Base-by-base conservation (phyloP, 2,113 vertebrate species). In the Silurus glanis region DNA sequence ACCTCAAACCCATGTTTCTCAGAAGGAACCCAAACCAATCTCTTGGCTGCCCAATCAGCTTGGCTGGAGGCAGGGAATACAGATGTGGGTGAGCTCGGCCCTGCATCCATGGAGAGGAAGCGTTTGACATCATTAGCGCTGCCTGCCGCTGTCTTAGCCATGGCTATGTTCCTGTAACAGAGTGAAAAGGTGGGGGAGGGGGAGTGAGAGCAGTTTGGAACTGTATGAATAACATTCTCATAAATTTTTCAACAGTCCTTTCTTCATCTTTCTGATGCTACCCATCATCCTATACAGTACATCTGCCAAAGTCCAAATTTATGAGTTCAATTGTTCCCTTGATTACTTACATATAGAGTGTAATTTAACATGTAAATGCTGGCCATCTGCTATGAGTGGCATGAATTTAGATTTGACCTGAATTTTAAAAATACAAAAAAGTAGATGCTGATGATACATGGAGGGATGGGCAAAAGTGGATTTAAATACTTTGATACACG, bases 1-100 rank as follows among this genome's bases (percentile, higher is more conserved):
- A 96, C 95, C 93, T 95, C 95, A 71, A 95, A 96, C 37, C 95
- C 95, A 61, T 95, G 94, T 88, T 95, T 96, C 91, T 96, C 95
- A 2, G 95, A 96, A 0, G 95, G 95, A 88, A 96, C 95, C 95
- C 95, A 96, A 85, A 96, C 94, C 58, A 96, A 94, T 87, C 94
- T 91, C 89, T 95, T 95, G 14, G 95, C 95, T 0, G 95, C 95
- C 95, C 95, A 96, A 88, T 96, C 95, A 7, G 95, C 95, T 89
- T 96, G 95, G 89, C 95, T 95, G 90, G 95, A 92, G 6, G 94
- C 93, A 2, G 95, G 90, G 90, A 95, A 93, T 74, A 66, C 16
- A 0, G 93, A 51, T 49, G 86, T 92, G 49, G 94, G 93, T 13
- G 95, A 94, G 23, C 85, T 87, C 1, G 94, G 92, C 49, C 80